Percentiles rank a stretch among this genome's conserved stretches.
Conservation (phyloP, 2,888 invertebrate genomes). For the Volucella inflata region DNA sequence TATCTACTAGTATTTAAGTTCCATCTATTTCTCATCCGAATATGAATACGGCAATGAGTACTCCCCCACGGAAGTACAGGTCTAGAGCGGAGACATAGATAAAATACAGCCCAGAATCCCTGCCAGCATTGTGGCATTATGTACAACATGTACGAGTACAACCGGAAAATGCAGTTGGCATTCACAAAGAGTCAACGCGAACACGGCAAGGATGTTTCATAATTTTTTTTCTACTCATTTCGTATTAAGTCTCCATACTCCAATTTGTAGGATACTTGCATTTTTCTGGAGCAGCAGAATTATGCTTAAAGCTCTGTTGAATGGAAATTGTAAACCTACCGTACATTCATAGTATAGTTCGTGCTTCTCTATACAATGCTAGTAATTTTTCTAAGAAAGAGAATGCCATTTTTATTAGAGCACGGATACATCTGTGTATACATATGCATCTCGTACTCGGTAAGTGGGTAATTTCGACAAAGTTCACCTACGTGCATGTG, state of each 20-base stretch:
- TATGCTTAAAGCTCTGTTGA: slow-evolving; percentile 46
- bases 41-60: neutral
- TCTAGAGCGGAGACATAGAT: neutral
- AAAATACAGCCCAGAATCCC: slow-evolving; percentile 16
- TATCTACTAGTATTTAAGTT: slow-evolving; percentile 66
- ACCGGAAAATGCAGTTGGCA: slow-evolving; percentile 51
- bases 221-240: slow-evolving; percentile 10
- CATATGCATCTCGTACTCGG: slow-evolving; percentile 21
- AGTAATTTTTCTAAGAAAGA: slow-evolving; percentile 6
- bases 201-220: slow-evolving; percentile 38
- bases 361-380: slow-evolving; percentile 18
- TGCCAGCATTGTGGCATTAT: slow-evolving; percentile 55
- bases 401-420: slow-evolving; percentile 15
- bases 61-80: slow-evolving; percentile 26
- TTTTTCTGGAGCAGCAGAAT: slow-evolving; percentile 23
- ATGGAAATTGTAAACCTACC: slow-evolving; percentile 26
- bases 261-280: slow-evolving; percentile 21
- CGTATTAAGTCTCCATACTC: slow-evolving; percentile 26
- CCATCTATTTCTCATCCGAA: slow-evolving; percentile 41
- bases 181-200: slow-evolving; percentile 52
- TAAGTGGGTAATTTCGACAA: slow-evolving; percentile 54
- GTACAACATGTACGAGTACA: slow-evolving; percentile 28
- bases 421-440: neutral
- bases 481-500: slow-evolving; percentile 56
- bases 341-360: neutral